These are phyloP conservation scores for Andinoacara biseriatus DNA, from an alignment of 2,113 vertebrate species.

Conservation along the genomic window DNA sequence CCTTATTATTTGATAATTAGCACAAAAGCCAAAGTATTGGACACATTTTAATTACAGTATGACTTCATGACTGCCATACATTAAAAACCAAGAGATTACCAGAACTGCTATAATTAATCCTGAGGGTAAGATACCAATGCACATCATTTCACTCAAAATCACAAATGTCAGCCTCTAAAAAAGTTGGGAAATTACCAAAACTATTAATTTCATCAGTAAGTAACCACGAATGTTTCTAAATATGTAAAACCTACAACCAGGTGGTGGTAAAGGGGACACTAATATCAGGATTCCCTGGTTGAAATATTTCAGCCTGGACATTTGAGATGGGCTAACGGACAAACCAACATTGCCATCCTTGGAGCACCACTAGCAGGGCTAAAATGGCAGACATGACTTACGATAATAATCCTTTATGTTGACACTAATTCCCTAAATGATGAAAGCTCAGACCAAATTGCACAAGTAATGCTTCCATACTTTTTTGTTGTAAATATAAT, in stretches of 20 bases:
- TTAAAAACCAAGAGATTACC: neutral
- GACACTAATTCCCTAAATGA: conserved; percentile 21
- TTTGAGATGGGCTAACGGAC: neutral
- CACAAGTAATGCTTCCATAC: neutral
- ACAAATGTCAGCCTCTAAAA: neutral
- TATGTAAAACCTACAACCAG: neutral
- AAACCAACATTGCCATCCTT: neutral
- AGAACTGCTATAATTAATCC: neutral
- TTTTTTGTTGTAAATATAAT: conserved; percentile 28
- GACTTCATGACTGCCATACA: neutral
- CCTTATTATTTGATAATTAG: neutral
- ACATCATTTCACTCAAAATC: neutral
- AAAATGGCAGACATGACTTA: neutral
- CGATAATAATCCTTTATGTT: neutral
- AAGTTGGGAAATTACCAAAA: neutral
- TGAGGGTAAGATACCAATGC: too few relatives aligned
- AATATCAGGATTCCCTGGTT: neutral
- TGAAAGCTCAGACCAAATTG: neutral
- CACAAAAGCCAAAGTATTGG: neutral
- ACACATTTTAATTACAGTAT: neutral
- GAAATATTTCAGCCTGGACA: neutral
- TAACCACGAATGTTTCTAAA: neutral
- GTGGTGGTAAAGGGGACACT: neutral
- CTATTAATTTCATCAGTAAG: neutral
- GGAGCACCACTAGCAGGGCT: neutral